Conservation (phyloP, 2,113 vertebrate genomes). For the Toxostoma redivivum region DNA sequence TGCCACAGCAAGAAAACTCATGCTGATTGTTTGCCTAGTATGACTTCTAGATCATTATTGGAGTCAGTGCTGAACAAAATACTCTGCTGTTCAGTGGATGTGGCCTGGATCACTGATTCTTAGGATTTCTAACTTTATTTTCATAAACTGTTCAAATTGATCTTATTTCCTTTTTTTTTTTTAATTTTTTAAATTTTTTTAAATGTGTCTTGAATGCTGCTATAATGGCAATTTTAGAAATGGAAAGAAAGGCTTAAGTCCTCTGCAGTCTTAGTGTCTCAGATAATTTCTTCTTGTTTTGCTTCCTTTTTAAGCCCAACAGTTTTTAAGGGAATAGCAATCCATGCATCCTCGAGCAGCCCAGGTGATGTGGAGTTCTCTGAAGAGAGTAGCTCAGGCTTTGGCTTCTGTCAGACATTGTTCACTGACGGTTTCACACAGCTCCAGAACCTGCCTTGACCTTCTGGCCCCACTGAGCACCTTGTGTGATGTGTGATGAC, state of each 20-base stretch:
- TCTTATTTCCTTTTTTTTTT: not conserved
- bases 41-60: not conserved
- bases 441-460: not conserved
- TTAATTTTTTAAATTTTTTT: no score
- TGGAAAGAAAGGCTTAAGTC: not conserved
- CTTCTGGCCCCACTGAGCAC: not conserved
- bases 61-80: not conserved
- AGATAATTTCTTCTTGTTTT: not conserved
- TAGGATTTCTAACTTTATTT: not conserved
- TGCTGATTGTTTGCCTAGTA: constrained; percentile 20
- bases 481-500: not conserved
- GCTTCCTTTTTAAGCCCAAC: not conserved
- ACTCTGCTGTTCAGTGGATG: not conserved
- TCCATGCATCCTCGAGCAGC: not conserved
- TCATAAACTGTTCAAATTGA: not conserved
- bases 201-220: not conserved
- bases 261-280: not conserved
- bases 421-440: not conserved
- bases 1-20: not conserved
- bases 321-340: not conserved
- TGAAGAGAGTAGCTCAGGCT: not conserved
- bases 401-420: not conserved
- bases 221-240: not conserved
- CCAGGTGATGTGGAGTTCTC: not conserved
- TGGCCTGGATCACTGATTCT: not conserved